Base-by-base conservation (phyloP, 2,888 invertebrate species). In the Cartodere bifasciata region DNA sequence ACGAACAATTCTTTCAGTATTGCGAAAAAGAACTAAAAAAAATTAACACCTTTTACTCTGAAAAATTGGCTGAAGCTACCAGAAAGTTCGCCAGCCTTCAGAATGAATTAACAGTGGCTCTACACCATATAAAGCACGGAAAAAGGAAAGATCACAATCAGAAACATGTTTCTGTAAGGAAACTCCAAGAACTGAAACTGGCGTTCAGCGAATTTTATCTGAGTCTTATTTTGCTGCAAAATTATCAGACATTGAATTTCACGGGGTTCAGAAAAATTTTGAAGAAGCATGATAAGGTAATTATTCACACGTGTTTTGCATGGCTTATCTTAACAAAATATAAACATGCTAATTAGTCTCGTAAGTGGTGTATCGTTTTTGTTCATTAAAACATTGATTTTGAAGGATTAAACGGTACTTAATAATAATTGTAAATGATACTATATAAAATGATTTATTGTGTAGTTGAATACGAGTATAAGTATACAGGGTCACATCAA, bases 191-290 rank as follows among this genome's bases (percentile, higher is more conserved):
- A 55, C 62, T 90, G 38, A 86, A 86, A 58, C 64, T 88, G 41
- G 88, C 88, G 30, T 90, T 86, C 60, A 84, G 83, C 48, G 88
- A 88, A 63, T 90, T 86, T 59, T 91, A 88, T 60, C 68, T 88
- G 31, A 82, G 82, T 45, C 63, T 90, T 32, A 84, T 90, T 47
- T 62, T 88, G 23, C 61, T 88, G 29, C 88, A 88, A 60, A 90
- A 88, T 57, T 86, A 85, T 56, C 86, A 90, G 58, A 84, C 81
- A 46, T 64, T 88, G 9, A 88, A 88, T 62, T 83, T 83, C 48
- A 87, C 86, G 4, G 88, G 88, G 2, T 88, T 90, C 58, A 67
- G 88, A 23, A 88, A 88, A 58, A 91, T 88, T 43, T 65, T 90
- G 24, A 90, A 88, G 57, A 88, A 88, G 56, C 87, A 87, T 56